These are phyloP conservation scores for Hypena proboscidalis DNA, from an alignment of 2,888 invertebrate genomes.

Conservation along the genomic window DNA sequence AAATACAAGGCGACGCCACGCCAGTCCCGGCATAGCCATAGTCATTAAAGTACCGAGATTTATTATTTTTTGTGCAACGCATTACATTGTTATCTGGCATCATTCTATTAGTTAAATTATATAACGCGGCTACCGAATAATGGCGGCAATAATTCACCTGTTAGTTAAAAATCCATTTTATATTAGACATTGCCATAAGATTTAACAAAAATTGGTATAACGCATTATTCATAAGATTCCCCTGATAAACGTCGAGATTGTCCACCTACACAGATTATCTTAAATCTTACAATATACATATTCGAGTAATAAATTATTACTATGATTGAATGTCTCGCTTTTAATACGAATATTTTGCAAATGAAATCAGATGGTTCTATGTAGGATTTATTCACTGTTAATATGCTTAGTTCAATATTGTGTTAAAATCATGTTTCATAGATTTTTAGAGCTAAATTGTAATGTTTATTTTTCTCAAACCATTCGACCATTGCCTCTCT, in stretches of 20 bases:
- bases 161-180: constrained; percentile 58
- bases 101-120: constrained; percentile 66
- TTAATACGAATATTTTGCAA: constrained; percentile 26
- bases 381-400: no score
- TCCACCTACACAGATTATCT: constrained; percentile 57
- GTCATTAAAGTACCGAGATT: constrained; percentile 73
- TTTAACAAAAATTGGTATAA: constrained; percentile 60
- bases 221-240: constrained; percentile 66
- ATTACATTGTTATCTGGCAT: constrained; percentile 66
- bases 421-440: no score
- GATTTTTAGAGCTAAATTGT: no score
- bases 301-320: constrained; percentile 37
- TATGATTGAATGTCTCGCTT: constrained; percentile 33
- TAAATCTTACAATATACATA: constrained; percentile 33
- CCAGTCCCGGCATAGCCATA: constrained; percentile 58
- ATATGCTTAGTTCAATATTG: no score
- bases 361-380: no score
- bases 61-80: constrained; percentile 65
- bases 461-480: no score
- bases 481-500: no score
- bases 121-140: constrained; percentile 68
- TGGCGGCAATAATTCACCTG: constrained; percentile 66
- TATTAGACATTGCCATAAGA: constrained; percentile 56
- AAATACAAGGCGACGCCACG: constrained; percentile 60
- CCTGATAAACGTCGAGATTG: constrained; percentile 57